Evolutionary conservation across 2,888 invertebrate species (phyloP).

Genomic region (Thymelicus lineola): DNA sequence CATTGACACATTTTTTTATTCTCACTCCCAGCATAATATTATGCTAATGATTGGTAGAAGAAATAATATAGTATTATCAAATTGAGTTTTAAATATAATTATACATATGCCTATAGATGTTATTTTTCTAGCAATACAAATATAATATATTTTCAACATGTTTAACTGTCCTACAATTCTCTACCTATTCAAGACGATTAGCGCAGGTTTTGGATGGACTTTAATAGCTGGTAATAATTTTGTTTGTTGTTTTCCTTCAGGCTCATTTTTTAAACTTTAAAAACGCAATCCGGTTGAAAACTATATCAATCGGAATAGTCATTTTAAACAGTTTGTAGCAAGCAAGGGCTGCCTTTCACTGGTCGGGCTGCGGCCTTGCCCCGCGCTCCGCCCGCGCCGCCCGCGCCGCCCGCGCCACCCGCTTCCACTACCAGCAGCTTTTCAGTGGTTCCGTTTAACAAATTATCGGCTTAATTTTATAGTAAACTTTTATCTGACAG

Average conservation of each 20-base stretch:
- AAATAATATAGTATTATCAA: too few relatives aligned
- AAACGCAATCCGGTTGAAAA: not conserved
- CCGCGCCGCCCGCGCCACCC: not conserved
- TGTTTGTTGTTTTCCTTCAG: not conserved
- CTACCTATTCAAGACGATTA: too few relatives aligned
- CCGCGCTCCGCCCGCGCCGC: not conserved
- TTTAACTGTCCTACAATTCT: too few relatives aligned
- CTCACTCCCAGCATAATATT: not conserved
- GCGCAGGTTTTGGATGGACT: too few relatives aligned
- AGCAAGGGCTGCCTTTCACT: conserved; percentile 34
- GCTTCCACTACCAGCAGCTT: too few relatives aligned
- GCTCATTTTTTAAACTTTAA: not conserved
- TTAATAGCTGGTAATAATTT: too few relatives aligned
- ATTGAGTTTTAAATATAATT: too few relatives aligned
- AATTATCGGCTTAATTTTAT: not conserved
- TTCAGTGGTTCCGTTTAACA: not conserved
- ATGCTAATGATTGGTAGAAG: too few relatives aligned
- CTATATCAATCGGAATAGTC: not conserved
- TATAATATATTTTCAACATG: too few relatives aligned
- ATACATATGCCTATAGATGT: too few relatives aligned
- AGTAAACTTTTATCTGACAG: not conserved
- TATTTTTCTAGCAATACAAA: too few relatives aligned
- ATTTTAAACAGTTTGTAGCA: conserved; percentile 13
- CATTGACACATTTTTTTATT: not conserved
- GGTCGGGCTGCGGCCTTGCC: conserved; percentile 6